Base-by-base conservation (phyloP, 2,113 vertebrate species). In the Pedionomus torquatus region DNA sequence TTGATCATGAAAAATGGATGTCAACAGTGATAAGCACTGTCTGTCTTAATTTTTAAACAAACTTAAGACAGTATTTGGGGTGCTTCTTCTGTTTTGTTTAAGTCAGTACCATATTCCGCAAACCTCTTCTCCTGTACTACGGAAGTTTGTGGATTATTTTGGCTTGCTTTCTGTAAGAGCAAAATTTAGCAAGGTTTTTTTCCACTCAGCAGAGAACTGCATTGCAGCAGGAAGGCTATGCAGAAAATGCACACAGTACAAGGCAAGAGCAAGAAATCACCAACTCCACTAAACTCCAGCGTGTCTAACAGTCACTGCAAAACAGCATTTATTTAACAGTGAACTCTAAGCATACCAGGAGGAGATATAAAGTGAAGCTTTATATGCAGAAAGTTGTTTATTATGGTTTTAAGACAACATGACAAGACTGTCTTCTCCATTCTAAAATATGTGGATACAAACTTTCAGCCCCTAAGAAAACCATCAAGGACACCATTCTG, bases 221-320 rank as follows among this genome's bases (percentile, higher is more conserved):
- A 97, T 83, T 95, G 95, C 95, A 96, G 92, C 82, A 93, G 48
- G 76, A 90, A 90, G 61, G 43, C 70, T 93, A 24, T 90, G 89
- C 86, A 95, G 90, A 90, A 88, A 92, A 91, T 48, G 71, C 46
- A 76, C 21, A 51, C 21, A 72, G 24, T n/a, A 76, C 39, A 39
- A 5, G 92, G 71, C 49, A 77, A 80, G 69, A 87, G 75, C 70
- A 65, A 90, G 66, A 92, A 86, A 96, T 77, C 91, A 94, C 24
- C 55, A 93, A 14, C 48, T 48, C 25, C 74, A 80, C 75, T 57
- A 19, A 85, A 68, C 33, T 82, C 44, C 71, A 86, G 44, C 1
- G 8, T 37, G 66, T 41, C 85, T 57, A 46, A 51, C 5, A 17
- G 75, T n/a, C 61, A 72, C 64, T 88, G 76, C 63, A 89, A 83